These are phyloP conservation scores for Syngnathoides biaculeatus DNA, from an alignment of 2,113 vertebrate genomes.

Conservation along the genomic window DNA sequence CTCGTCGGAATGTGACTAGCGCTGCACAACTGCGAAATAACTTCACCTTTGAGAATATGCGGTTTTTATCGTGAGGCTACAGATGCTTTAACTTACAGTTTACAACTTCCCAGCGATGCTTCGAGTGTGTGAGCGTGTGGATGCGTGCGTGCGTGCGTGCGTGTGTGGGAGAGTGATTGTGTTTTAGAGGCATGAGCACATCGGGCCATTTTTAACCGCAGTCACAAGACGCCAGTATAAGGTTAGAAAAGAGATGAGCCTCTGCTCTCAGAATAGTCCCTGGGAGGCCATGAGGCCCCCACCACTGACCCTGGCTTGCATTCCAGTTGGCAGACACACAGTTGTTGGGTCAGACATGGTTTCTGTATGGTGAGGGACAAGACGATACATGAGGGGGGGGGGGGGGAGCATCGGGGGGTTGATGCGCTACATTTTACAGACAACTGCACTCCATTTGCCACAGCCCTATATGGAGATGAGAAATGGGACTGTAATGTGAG, in stretches of 20 bases:
- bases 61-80: slow-evolving; percentile 33
- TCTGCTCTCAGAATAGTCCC: slow-evolving; percentile 73
- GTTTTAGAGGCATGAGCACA: slow-evolving; percentile 55
- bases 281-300: slow-evolving; percentile 60
- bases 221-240: slow-evolving; percentile 74
- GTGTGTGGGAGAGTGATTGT: slow-evolving; percentile 38
- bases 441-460: slow-evolving; percentile 49
- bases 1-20: slow-evolving; percentile 14
- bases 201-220: slow-evolving; percentile 65
- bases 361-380: slow-evolving; percentile 54
- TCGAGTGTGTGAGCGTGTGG: slow-evolving; percentile 10
- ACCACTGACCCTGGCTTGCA: slow-evolving; percentile 63
- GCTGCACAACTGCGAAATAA: slow-evolving; percentile 22
- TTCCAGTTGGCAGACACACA: slow-evolving; percentile 72
- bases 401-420: neutral
- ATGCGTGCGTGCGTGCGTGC: slow-evolving; percentile 4
- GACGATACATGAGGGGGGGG: slow-evolving; percentile 32
- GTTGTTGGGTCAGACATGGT: slow-evolving; percentile 69
- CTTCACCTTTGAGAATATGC: slow-evolving; percentile 19
- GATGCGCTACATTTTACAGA: slow-evolving; percentile 64
- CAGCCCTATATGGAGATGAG: slow-evolving; percentile 46
- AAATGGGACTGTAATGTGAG: slow-evolving; percentile 19
- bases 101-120: slow-evolving; percentile 24
- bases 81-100: slow-evolving; percentile 30
- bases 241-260: slow-evolving; percentile 72